A percentile compares a stretch with the other conserved stretches of the same genome.
Evolutionary conservation across 2,113 vertebrate genomes (phyloP).

Genomic region (Mola mola): DNA sequence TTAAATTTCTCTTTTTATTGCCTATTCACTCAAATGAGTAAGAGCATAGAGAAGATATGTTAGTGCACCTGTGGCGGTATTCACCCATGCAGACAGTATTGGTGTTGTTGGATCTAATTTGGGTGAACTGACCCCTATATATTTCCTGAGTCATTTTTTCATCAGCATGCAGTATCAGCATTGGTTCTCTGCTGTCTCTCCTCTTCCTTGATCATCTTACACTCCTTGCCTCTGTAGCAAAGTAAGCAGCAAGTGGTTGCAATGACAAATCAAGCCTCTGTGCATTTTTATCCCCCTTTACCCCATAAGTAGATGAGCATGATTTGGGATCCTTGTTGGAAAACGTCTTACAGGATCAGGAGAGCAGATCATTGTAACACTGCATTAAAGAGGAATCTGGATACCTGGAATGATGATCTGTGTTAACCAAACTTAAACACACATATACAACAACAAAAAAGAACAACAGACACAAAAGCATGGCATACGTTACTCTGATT

Average conservation of each 20-base stretch:
- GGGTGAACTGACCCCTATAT: no score
- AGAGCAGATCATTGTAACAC: constrained; percentile 59
- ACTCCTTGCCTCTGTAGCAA: constrained; percentile 30
- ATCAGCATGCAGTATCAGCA: no score
- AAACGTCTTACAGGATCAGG: constrained; percentile 43
- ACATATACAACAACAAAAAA: constrained; percentile 7
- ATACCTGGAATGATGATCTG: constrained; percentile 54
- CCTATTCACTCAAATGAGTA: no score
- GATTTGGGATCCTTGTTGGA: constrained; percentile 32
- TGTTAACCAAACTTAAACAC: no score
- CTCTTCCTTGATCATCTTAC: background rate
- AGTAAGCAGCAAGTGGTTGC: constrained; percentile 17
- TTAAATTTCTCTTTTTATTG: no score
- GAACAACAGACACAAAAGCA: constrained; percentile 56
- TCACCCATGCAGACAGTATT: no score
- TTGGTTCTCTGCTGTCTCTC: background rate
- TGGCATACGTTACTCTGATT: constrained; percentile 60
- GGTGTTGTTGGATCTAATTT: no score
- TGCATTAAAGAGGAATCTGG: constrained; percentile 72
- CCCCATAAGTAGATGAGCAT: constrained; percentile 42
- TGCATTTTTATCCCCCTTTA: background rate
- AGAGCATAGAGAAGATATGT: no score
- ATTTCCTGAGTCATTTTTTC: no score
- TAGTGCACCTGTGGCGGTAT: no score
- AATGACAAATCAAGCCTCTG: background rate